A percentile compares a stretch with the other conserved stretches of the same genome.
Conservation (phyloP, 2,113 vertebrate species). For the Oryctolagus cuniculus region DNA sequence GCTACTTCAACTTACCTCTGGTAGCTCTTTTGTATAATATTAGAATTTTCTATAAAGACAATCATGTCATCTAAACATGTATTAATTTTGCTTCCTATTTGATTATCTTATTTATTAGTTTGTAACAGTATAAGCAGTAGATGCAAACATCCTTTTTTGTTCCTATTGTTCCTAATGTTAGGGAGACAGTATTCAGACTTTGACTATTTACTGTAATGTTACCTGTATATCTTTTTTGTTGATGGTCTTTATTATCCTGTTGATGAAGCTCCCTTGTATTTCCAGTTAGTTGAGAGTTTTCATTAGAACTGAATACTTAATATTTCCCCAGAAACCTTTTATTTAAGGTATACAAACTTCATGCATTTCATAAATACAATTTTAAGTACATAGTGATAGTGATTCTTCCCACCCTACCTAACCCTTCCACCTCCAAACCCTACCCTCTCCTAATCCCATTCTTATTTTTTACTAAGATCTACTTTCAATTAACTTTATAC, state of each 20-base stretch:
- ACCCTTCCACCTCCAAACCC: too few relatives aligned
- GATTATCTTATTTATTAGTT: neutral
- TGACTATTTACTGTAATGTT: neutral
- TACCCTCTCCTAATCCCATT: too few relatives aligned
- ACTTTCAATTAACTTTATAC: too few relatives aligned
- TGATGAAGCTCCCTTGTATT: neutral
- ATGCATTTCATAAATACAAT: too few relatives aligned
- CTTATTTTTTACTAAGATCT: too few relatives aligned
- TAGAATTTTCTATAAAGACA: neutral
- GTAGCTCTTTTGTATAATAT: neutral
- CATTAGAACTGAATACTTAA: neutral
- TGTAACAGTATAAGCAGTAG: neutral
- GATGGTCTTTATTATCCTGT: neutral
- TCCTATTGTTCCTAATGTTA: neutral
- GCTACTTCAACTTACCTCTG: neutral
- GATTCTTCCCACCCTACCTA: too few relatives aligned
- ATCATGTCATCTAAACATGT: neutral
- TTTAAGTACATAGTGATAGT: too few relatives aligned
- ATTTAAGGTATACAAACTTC: too few relatives aligned
- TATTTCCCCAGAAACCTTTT: neutral
- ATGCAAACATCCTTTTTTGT: neutral
- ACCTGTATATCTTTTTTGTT: neutral
- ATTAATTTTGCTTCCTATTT: neutral
- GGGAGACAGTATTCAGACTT: neutral
- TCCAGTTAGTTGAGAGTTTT: neutral